A percentile compares a stretch with the other conserved stretches of the same genome.
Conservation (phyloP, 2,888 invertebrate species). For the Camptogramma bilineatum region DNA sequence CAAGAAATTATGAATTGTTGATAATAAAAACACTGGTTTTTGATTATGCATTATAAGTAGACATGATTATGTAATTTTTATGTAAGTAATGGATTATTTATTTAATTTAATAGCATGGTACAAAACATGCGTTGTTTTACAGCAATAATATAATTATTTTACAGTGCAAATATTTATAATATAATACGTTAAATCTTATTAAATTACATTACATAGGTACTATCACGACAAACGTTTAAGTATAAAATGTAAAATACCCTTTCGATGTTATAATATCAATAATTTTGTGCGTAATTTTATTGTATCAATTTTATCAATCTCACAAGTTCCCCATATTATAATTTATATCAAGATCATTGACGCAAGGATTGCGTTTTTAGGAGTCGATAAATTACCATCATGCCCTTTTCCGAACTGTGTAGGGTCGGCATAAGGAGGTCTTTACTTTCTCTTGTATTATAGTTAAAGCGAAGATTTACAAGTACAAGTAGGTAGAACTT, state of each 20-base stretch:
- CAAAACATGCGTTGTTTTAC: slow-evolving; percentile 24
- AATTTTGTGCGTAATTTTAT: slow-evolving; percentile 40
- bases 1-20: slow-evolving; percentile 4
- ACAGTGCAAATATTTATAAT: slow-evolving; percentile 39
- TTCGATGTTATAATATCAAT: slow-evolving; percentile 41
- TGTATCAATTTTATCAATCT: slow-evolving; percentile 10
- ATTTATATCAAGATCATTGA: not conserved
- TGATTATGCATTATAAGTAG: not conserved
- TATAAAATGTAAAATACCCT: slow-evolving; percentile 41
- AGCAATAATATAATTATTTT: slow-evolving; percentile 5
- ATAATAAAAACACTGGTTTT: not conserved
- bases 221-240: slow-evolving; percentile 25
- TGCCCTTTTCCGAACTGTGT: too few species aligned
- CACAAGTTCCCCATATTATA: not conserved
- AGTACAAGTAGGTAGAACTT: too few species aligned
- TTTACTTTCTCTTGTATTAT: too few species aligned
- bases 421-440: too few species aligned
- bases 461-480: too few species aligned
- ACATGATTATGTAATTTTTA: slow-evolving; percentile 1
- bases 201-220: slow-evolving; percentile 19
- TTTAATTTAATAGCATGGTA: slow-evolving; percentile 7
- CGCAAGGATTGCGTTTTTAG: not conserved
- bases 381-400: too few species aligned
- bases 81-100: not conserved
- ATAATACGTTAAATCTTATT: slow-evolving; percentile 38